Evolutionary conservation across 2,797 vertebrate genomes (phyloP).

Genomic region (Lycodopsis pacificus): DNA sequence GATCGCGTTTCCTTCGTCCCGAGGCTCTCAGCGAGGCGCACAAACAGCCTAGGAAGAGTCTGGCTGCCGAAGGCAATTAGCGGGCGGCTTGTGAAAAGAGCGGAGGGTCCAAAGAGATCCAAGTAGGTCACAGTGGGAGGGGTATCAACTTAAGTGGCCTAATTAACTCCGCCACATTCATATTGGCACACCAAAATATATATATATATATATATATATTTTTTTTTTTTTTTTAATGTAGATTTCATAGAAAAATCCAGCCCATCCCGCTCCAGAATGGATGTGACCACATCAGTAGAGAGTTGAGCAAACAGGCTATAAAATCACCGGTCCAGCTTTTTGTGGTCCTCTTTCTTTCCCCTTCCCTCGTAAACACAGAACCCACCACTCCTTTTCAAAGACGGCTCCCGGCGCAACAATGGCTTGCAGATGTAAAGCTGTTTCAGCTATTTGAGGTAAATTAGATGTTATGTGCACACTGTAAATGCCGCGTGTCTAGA

Average conservation of each 20-base stretch:
- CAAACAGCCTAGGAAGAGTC: slow-evolving; percentile 52
- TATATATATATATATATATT: not conserved
- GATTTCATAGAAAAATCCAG: slow-evolving; percentile 28
- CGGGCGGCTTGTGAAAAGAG: slow-evolving; percentile 57
- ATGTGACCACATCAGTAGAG: slow-evolving; percentile 68
- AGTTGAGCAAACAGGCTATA: slow-evolving; percentile 64
- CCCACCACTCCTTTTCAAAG: slow-evolving; percentile 70
- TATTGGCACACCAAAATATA: slow-evolving; percentile 20
- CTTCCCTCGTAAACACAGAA: slow-evolving; percentile 72
- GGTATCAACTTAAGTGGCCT: slow-evolving; percentile 28
- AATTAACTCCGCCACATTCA: slow-evolving; percentile 49
- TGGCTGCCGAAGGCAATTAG: slow-evolving; percentile 73
- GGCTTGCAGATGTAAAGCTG: slow-evolving; percentile 73
- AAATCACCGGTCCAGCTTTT: slow-evolving; percentile 65
- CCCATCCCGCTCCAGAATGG: slow-evolving; percentile 7
- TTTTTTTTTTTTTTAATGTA: not conserved
- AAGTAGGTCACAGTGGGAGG: slow-evolving; percentile 67
- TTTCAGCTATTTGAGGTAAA: slow-evolving; percentile 49
- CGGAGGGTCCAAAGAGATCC: slow-evolving; percentile 34
- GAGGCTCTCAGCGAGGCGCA: slow-evolving; percentile 44
- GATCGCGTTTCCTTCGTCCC: slow-evolving; percentile 59
- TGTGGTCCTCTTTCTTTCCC: slow-evolving; percentile 53
- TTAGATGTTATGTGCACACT: slow-evolving; percentile 65
- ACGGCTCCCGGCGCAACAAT: slow-evolving; percentile 66
- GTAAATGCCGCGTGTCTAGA: slow-evolving; percentile 73